A percentile compares a stretch with the other conserved stretches of the same genome.
Evolutionary conservation across 2,888 invertebrate species (phyloP).

Genomic region (Leucoma salicis): DNA sequence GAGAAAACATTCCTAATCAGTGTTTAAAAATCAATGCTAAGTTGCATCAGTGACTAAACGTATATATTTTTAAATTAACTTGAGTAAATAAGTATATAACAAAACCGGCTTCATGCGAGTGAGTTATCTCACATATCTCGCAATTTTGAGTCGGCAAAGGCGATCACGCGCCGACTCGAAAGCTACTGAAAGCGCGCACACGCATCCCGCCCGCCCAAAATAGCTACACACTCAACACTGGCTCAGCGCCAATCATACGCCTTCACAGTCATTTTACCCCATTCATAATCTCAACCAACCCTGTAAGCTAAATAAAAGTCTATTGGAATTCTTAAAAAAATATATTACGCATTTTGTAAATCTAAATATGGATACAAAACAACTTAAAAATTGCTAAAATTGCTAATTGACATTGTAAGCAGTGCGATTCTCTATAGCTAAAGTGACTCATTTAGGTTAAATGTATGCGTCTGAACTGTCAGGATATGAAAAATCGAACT

Average conservation of each 20-base stretch:
- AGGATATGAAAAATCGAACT: too few species aligned
- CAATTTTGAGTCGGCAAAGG: slow-evolving; percentile 23
- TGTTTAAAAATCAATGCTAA: neutral
- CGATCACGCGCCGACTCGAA: slow-evolving; percentile 51
- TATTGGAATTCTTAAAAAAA: too few species aligned
- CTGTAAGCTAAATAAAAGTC: too few species aligned
- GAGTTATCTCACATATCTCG: slow-evolving; percentile 21
- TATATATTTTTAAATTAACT: neutral
- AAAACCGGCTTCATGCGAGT: slow-evolving; percentile 19
- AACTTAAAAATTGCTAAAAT: too few species aligned
- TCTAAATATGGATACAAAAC: too few species aligned
- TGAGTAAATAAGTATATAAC: slow-evolving; percentile 4
- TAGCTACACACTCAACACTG: slow-evolving; percentile 59
- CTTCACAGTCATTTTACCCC: slow-evolving; percentile 52
- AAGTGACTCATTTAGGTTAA: too few species aligned
- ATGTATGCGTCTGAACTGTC: too few species aligned
- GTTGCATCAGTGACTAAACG: neutral
- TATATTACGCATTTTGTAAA: too few species aligned
- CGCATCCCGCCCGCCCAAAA: slow-evolving; percentile 71
- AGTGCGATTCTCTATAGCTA: too few species aligned
- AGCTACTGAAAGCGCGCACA: slow-evolving; percentile 65
- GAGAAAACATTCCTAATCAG: neutral
- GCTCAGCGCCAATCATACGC: slow-evolving; percentile 62
- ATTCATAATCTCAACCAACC: slow-evolving; percentile 63
- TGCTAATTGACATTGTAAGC: too few species aligned